Evolutionary conservation across 2,113 vertebrate species (phyloP).

Genomic region (Kryptolebias marmoratus): DNA sequence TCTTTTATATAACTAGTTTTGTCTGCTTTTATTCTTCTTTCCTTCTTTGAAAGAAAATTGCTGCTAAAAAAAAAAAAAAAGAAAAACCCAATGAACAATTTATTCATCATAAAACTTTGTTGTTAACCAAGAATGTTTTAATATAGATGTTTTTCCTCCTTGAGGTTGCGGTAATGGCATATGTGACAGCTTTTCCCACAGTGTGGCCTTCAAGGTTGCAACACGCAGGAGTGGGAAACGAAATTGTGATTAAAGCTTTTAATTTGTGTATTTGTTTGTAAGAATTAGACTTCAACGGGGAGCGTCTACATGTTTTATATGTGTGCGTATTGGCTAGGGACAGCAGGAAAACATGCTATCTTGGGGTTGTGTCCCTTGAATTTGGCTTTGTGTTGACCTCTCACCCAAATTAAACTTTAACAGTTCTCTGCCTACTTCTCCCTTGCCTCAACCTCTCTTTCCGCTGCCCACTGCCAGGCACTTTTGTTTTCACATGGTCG

Average conservation of each 20-base stretch:
- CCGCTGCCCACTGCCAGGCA: slow-evolving; percentile 70
- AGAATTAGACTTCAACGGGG: not conserved
- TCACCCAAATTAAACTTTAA: slow-evolving; percentile 79
- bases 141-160: slow-evolving; percentile 22
- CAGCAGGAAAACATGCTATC: slow-evolving; percentile 47
- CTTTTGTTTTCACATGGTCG: slow-evolving; percentile 79
- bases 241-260: not conserved
- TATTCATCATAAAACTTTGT: slow-evolving; percentile 19
- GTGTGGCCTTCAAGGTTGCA: slow-evolving; percentile 3
- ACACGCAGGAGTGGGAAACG: not conserved
- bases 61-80: slow-evolving; percentile 17
- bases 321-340: slow-evolving; percentile 47
- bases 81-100: slow-evolving; percentile 26
- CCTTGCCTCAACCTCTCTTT: slow-evolving; percentile 61
- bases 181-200: slow-evolving; percentile 22
- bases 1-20: slow-evolving; percentile 42
- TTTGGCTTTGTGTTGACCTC: slow-evolving; percentile 73
- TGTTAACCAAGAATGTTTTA: slow-evolving; percentile 10
- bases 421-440: slow-evolving; percentile 61
- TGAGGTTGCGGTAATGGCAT: slow-evolving; percentile 26
- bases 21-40: not conserved
- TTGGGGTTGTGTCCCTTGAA: slow-evolving; percentile 45
- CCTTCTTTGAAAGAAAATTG: slow-evolving; percentile 2
- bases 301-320: slow-evolving; percentile 16
- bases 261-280: slow-evolving; percentile 22